These are phyloP conservation scores for Dinomys branickii DNA, from an alignment of 2,113 vertebrate genomes.

Conservation along the genomic window DNA sequence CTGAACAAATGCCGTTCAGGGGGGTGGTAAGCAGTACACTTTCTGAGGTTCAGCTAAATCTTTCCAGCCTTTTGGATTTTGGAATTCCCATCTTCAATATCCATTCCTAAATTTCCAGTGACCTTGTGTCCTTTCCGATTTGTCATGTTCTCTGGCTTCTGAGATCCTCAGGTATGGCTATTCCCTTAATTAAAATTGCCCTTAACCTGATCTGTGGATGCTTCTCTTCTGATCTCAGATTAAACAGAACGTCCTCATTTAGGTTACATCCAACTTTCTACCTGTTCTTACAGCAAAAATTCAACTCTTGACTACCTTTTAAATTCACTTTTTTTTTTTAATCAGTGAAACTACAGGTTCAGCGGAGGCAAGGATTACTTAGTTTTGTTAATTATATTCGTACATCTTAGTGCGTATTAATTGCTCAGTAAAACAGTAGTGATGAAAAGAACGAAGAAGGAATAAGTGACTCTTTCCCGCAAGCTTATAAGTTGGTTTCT, in stretches of 20 bases:
- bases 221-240: background rate
- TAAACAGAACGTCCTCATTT: background rate
- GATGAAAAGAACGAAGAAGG: background rate
- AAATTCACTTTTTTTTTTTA: background rate
- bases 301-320: background rate
- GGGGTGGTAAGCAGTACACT: background rate
- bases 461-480: background rate
- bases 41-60: background rate
- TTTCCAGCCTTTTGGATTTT: background rate
- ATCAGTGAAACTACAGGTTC: background rate
- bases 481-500: background rate
- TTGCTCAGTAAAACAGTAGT: background rate
- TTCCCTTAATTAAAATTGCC: background rate
- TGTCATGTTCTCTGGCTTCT: background rate
- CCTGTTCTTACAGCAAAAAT: background rate
- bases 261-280: background rate
- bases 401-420: background rate
- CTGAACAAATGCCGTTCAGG: background rate
- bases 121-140: background rate
- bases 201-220: background rate
- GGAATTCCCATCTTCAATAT: background rate
- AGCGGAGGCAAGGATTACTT: background rate
- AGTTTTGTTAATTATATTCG: background rate
- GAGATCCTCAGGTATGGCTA: background rate
- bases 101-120: background rate